phyloP scores from a whole-genome alignment of 1,140 invertebrate genomes.

The Anoplophora glabripennis region DNA sequence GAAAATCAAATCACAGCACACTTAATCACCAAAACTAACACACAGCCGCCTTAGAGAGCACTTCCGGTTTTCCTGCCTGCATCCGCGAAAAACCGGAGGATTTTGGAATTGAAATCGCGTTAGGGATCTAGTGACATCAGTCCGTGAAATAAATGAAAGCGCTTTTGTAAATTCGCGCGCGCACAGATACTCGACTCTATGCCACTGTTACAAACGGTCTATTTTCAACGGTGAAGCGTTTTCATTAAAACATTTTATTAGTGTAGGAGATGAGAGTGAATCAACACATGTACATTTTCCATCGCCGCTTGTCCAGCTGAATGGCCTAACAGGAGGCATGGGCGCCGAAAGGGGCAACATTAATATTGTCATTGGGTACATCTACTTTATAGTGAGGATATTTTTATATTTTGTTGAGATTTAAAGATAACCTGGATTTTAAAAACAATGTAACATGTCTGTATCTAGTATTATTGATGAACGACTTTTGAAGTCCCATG shows the following conservation, averaged over 20 bases:
- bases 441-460: too few relatives aligned
- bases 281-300: conserved; percentile 21
- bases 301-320: conserved; percentile 5
- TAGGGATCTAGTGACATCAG: conserved; percentile 30
- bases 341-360: not conserved
- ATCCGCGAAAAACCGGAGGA: conserved; percentile 7
- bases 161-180: conserved; percentile 7
- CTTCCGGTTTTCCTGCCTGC: conserved; percentile 5
- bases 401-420: too few relatives aligned
- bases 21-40: not conserved
- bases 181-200: conserved; percentile 9
- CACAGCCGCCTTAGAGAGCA: conserved; percentile 1
- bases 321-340: not conserved
- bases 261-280: conserved; percentile 33
- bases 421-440: too few relatives aligned
- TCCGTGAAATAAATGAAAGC: conserved; percentile 33
- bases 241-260: conserved; percentile 30
- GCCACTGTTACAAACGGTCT: conserved; percentile 20
- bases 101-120: conserved; percentile 18
- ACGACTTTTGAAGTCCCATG: too few relatives aligned
- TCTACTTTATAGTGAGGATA: too few relatives aligned
- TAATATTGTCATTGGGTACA: too few relatives aligned
- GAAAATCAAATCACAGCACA: too few relatives aligned
- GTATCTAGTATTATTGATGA: too few relatives aligned
- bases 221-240: conserved; percentile 15